Evolutionary conservation across 2,113 vertebrate genomes (phyloP).

Genomic region (Beaufortia kweichowensis): DNA sequence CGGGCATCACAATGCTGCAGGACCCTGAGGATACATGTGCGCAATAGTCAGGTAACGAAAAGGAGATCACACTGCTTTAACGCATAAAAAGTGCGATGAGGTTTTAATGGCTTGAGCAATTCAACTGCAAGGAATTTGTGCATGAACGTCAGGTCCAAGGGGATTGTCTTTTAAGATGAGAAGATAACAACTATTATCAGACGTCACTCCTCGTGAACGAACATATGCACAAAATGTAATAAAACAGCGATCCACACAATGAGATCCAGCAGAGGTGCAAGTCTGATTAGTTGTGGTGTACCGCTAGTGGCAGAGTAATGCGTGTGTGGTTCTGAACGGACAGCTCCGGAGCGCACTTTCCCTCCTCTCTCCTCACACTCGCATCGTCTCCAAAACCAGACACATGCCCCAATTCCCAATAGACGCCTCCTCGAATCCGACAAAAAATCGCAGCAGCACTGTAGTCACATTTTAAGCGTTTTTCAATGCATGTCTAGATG

Average conservation of each 20-base stretch:
- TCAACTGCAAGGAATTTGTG: neutral
- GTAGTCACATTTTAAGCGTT: slow-evolving; percentile 33
- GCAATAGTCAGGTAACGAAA: slow-evolving; percentile 6
- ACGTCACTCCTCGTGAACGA: neutral
- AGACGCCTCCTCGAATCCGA: slow-evolving; percentile 27
- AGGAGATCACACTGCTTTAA: neutral
- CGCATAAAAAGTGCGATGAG: neutral
- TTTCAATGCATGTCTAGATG: slow-evolving; percentile 4
- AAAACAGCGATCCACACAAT: neutral
- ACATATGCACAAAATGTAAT: neutral
- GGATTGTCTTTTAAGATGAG: neutral
- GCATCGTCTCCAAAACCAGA: slow-evolving; percentile 29
- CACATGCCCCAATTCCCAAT: slow-evolving; percentile 38
- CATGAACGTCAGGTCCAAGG: neutral
- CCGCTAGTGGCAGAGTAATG: slow-evolving; percentile 23
- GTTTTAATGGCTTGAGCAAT: neutral
- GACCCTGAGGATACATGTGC: slow-evolving; percentile 44
- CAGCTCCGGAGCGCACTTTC: slow-evolving; percentile 62
- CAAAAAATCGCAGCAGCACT: slow-evolving; percentile 32
- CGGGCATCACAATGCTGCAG: slow-evolving; percentile 68
- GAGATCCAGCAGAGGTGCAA: neutral
- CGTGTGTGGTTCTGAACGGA: slow-evolving; percentile 73
- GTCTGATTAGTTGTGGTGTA: slow-evolving; percentile 1
- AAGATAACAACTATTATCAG: neutral
- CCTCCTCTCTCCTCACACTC: slow-evolving; percentile 23